Percentiles rank a stretch among this genome's conserved stretches.
phyloP scores from a whole-genome alignment of 2,797 vertebrate species.

The Malacoraja senta region DNA sequence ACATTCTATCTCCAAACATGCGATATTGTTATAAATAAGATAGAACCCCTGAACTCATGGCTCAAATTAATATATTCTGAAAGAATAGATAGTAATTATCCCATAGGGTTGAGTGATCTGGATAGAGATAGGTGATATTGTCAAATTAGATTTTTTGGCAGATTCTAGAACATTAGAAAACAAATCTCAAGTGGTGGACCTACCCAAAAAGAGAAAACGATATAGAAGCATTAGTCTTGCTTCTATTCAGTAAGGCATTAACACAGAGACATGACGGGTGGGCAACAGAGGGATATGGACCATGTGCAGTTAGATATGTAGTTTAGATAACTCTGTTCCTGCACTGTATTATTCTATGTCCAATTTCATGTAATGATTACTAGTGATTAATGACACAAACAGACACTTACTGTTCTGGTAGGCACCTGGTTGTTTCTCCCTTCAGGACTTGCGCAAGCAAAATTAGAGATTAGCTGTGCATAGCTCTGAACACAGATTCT shows the following conservation, averaged over 20 bases:
- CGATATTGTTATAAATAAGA: constrained; percentile 6
- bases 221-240: not conserved
- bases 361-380: too few relatives aligned
- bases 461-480: not conserved
- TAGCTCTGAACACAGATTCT: not conserved
- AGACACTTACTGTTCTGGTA: too few relatives aligned
- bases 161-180: not conserved
- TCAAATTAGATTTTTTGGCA: not conserved
- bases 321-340: too few relatives aligned
- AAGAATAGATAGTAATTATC: not conserved
- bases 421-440: too few relatives aligned
- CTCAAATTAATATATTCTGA: not conserved
- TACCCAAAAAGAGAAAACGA: not conserved
- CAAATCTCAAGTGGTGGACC: not conserved
- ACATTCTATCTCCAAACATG: not conserved
- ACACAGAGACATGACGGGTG: too few relatives aligned
- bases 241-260: not conserved
- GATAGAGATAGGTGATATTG: not conserved
- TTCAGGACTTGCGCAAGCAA: not conserved
- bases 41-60: not conserved
- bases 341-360: too few relatives aligned
- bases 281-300: too few relatives aligned
- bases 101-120: not conserved
- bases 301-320: too few relatives aligned
- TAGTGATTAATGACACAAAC: too few relatives aligned